Base-by-base conservation (phyloP, 2,797 vertebrate genomes). In the Cyclopterus lumpus region DNA sequence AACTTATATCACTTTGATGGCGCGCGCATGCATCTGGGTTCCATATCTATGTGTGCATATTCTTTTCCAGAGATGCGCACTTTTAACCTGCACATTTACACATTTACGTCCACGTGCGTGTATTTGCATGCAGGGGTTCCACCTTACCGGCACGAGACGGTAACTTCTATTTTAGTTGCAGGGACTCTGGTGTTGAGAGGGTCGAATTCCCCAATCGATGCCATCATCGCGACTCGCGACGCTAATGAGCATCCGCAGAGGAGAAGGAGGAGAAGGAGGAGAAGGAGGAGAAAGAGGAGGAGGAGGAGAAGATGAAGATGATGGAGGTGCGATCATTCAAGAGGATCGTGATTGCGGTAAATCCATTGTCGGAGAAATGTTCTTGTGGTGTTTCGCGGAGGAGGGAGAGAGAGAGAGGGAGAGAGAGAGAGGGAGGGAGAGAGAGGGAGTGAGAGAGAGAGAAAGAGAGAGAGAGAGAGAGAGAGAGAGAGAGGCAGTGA, bases 161-260 rank as follows among this genome's bases (percentile, higher is more conserved):
- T 97, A 90, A 98, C 95, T 93, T 98, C 97, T 91, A 97, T 97
- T 90, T 98, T 98, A 91, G 97, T 97, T 91, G 96, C 97, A 42
- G 97, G 97, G 85, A 97, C 96, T 88, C 93, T 95, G 88, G 94
- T 95, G 91, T 96, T 84, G 76, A 95, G 93, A 85, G 96, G 95
- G 67, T 97, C 96, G 80, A 97, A 95, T 74, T 96, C 94, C 88
- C 96, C 96, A 81, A 96, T 95, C 87, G 97, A 95, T 90, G 97
- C 96, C 97, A 98, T 97, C 94, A 93, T 94, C 83, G 79, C 86
- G 75, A 61, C 83, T 67, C 79, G 22, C 73, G 62, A 80, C 77
- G 60, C 81, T 68, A 40, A 73, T 28, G 70, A 81, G 79, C 77
- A 82, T 86, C 87, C 75, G 58, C 73, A 6, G 20, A 76, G 32